These are phyloP conservation scores for Agrotis ipsilon DNA, from an alignment of 2,888 invertebrate species.

Conservation along the genomic window DNA sequence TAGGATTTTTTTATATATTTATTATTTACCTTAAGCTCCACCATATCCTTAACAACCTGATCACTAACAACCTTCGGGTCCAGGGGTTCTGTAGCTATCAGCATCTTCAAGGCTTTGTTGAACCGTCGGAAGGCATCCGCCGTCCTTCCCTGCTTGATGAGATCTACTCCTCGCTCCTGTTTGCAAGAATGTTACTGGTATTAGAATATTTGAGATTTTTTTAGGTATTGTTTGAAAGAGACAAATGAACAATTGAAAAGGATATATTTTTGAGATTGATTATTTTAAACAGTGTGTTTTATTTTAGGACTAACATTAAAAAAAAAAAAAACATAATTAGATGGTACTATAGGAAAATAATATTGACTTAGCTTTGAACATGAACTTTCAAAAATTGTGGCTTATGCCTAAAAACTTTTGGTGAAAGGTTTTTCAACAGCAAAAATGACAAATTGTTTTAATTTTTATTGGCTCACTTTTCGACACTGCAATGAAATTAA, in stretches of 20 bases:
- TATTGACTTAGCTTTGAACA: too few species aligned
- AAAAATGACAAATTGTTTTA: too few species aligned
- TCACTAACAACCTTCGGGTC: slow-evolving; percentile 90
- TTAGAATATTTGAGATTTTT: not conserved
- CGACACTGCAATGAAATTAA: too few species aligned
- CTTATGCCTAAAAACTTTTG: too few species aligned
- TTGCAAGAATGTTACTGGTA: slow-evolving; percentile 9
- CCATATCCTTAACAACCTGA: slow-evolving; percentile 87
- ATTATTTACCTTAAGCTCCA: slow-evolving; percentile 86
- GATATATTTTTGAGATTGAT: not conserved
- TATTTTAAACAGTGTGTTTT: slow-evolving; percentile 3
- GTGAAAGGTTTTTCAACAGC: not conserved
- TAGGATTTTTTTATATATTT: not conserved
- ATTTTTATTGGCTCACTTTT: too few species aligned
- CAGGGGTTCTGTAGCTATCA: slow-evolving; percentile 92
- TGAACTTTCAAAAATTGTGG: too few species aligned
- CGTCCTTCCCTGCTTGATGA: slow-evolving; percentile 92
- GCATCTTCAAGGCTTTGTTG: slow-evolving; percentile 93
- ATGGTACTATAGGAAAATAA: too few species aligned
- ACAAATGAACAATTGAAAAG: slow-evolving; percentile 10
- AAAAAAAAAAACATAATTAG: too few species aligned
- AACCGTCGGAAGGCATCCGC: slow-evolving; percentile 94
- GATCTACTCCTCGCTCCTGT: slow-evolving; percentile 90
- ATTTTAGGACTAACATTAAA: not conserved
- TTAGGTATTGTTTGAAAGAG: not conserved